Conservation (phyloP, 2,797 vertebrate genomes). For the Chelon labrosus region DNA sequence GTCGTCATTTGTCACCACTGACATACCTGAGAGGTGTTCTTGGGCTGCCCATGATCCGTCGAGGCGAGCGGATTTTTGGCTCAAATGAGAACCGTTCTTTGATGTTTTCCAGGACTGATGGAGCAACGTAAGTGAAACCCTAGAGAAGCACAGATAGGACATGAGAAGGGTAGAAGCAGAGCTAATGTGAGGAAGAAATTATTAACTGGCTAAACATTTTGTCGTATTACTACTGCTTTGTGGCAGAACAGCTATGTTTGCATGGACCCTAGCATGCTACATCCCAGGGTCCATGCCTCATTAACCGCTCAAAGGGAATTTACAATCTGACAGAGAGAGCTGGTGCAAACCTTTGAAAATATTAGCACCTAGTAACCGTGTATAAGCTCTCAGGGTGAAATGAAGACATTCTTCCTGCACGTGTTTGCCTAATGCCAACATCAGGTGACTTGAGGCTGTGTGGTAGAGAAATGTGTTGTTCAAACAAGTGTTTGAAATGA, state of each 20-base stretch:
- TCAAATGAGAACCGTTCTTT: constrained; percentile 99
- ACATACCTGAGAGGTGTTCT: constrained; percentile 95
- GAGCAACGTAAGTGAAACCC: constrained; percentile 99
- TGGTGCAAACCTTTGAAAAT: too few species aligned
- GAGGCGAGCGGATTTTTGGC: constrained; percentile 98
- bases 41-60: constrained; percentile 96
- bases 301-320: too few species aligned
- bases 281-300: too few species aligned
- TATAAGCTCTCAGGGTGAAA: too few species aligned
- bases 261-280: too few species aligned
- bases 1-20: neutral
- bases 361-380: too few species aligned
- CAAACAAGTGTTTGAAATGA: too few species aligned
- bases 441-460: too few species aligned
- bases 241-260: neutral
- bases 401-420: too few species aligned
- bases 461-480: too few species aligned
- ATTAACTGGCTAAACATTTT: neutral
- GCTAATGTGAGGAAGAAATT: neutral
- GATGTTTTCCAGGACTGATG: constrained; percentile 98
- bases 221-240: neutral
- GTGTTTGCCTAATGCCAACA: too few species aligned
- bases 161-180: neutral
- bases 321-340: too few species aligned
- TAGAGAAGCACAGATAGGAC: constrained; percentile 53